Evolutionary conservation across 2,888 invertebrate genomes (phyloP).

Genomic region (Polydrusus tereticollis): DNA sequence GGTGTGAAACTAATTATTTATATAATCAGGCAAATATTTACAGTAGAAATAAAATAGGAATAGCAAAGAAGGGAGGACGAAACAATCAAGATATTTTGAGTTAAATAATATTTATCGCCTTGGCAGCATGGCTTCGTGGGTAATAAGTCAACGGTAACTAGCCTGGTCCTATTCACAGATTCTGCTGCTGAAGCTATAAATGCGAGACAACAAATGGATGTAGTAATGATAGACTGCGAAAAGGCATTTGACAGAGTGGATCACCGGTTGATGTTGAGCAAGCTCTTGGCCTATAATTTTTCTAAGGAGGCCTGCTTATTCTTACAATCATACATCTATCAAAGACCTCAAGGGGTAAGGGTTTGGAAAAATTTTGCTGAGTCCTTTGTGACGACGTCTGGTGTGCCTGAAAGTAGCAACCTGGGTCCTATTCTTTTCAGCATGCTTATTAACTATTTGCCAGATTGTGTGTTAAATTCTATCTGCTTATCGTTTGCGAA

Average conservation of each 20-base stretch:
- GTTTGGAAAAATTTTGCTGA: background rate
- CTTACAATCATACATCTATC: background rate
- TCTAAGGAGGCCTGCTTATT: background rate
- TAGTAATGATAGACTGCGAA: slow-evolving; percentile 3
- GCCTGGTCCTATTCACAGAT: background rate
- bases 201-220: slow-evolving; percentile 5
- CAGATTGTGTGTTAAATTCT: background rate
- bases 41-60: no score
- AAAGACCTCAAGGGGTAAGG: background rate
- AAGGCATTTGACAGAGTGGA: slow-evolving; percentile 3
- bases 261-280: background rate
- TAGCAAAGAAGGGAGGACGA: background rate
- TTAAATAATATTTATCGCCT: background rate
- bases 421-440: background rate
- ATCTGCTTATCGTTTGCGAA: background rate
- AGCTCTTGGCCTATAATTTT: background rate
- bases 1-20: no score
- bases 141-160: slow-evolving; percentile 4
- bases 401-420: background rate
- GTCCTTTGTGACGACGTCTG: background rate
- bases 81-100: background rate
- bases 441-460: background rate
- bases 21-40: no score
- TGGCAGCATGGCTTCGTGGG: slow-evolving; percentile 11
- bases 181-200: slow-evolving; percentile 8